phyloP scores from a whole-genome alignment of 2,113 vertebrate species.

The Gopherus flavomarginatus region DNA sequence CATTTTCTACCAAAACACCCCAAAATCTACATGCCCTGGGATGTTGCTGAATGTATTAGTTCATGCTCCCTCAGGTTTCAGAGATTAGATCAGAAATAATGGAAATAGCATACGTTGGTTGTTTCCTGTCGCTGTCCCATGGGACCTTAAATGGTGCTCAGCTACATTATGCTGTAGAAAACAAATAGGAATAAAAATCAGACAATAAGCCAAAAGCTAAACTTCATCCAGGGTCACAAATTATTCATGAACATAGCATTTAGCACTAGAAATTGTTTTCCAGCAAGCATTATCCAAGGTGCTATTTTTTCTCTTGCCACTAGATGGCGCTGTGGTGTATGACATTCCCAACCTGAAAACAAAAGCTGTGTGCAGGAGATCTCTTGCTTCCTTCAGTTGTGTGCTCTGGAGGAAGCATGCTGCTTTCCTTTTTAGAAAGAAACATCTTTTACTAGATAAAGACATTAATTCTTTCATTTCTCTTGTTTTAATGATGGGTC shows the following conservation, averaged over 20 bases:
- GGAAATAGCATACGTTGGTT: constrained; percentile 42
- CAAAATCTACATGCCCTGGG: not conserved
- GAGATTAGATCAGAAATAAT: constrained; percentile 35
- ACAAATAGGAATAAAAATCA: constrained; percentile 55
- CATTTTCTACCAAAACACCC: not conserved
- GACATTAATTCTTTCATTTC: not conserved
- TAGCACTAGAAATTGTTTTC: constrained; percentile 27
- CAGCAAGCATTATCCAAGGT: not conserved
- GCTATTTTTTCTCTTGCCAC: not conserved
- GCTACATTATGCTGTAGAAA: constrained; percentile 24
- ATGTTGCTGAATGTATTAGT: constrained; percentile 53
- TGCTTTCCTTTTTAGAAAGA: not conserved
- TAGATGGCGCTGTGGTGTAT: constrained; percentile 69
- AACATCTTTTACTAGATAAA: not conserved
- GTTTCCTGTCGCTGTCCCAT: constrained; percentile 35
- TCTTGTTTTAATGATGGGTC: not conserved
- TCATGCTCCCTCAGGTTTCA: constrained; percentile 19
- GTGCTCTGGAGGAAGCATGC: fast-evolving
- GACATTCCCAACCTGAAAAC: not conserved
- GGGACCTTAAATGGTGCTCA: constrained; percentile 7
- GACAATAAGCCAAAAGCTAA: constrained; percentile 48
- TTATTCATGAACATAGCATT: constrained; percentile 71
- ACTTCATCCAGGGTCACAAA: constrained; percentile 49
- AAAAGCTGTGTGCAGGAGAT: not conserved
- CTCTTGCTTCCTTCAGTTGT: not conserved